phyloP scores from a whole-genome alignment of 1,140 invertebrate species.

The Eubasilissa regina region DNA sequence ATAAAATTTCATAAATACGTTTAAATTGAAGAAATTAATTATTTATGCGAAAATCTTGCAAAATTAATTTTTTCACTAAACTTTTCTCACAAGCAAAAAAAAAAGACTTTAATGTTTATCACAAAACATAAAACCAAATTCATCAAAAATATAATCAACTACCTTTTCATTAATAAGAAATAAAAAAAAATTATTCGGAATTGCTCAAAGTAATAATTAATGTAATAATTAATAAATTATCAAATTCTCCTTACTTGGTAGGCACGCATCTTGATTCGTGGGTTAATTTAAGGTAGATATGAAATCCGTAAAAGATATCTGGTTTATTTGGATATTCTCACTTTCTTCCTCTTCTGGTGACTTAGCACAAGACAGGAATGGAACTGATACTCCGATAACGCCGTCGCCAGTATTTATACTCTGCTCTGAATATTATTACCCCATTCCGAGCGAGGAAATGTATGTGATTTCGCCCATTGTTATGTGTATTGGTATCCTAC shows the following conservation, averaged over 20 bases:
- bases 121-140: no score
- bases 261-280: conserved; percentile 57
- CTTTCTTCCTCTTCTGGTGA: conserved; percentile 60
- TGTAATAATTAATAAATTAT: no score
- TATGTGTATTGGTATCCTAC: conserved; percentile 29
- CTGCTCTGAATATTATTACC: conserved; percentile 40
- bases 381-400: conserved; percentile 53
- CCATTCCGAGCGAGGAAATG: conserved; percentile 50
- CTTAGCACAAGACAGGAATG: conserved; percentile 56
- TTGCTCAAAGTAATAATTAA: no score
- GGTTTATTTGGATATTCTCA: conserved; percentile 21
- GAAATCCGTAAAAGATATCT: neutral
- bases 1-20: neutral
- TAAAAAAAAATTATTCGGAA: no score
- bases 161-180: no score
- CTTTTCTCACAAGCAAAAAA: no score
- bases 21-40: neutral
- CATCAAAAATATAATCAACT: no score
- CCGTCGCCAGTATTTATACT: conserved; percentile 54
- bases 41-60: no score
- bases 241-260: conserved; percentile 55
- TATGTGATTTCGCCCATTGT: conserved; percentile 46
- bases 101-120: no score
- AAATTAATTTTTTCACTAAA: no score
- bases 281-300: neutral